phyloP scores from a whole-genome alignment of 1,140 invertebrate species.

The Trichomalopsis sarcophagae region DNA sequence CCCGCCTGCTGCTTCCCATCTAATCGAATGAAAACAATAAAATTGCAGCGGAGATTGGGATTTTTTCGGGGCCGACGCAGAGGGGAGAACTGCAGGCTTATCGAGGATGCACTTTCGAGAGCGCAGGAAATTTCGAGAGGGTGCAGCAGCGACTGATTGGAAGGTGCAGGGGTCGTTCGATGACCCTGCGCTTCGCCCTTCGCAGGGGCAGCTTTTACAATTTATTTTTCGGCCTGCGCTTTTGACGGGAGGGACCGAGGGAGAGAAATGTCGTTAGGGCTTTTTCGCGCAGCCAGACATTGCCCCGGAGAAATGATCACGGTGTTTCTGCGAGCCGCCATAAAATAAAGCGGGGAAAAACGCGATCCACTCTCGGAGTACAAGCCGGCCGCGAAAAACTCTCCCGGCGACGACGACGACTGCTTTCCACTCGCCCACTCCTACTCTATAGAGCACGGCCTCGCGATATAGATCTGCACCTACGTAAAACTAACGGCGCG shows the following conservation, averaged over 20 bases:
- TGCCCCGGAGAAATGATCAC: neutral
- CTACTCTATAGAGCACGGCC: neutral
- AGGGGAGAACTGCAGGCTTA: neutral
- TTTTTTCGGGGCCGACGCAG: neutral
- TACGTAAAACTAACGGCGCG: conserved; percentile 50
- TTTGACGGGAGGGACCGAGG: neutral
- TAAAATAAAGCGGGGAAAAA: neutral
- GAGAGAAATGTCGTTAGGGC: neutral
- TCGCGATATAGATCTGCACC: conserved; percentile 48
- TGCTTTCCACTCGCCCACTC: conserved; percentile 6
- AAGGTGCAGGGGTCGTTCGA: conserved; percentile 1
- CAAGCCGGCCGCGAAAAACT: neutral
- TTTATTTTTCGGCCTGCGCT: neutral
- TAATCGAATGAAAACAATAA: conserved; percentile 47
- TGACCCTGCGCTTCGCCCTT: conserved; percentile 4
- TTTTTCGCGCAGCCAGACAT: too few relatives aligned
- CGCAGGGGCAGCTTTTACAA: neutral
- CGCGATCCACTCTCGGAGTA: neutral
- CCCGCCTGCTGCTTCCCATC: neutral
- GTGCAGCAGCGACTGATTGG: conserved; percentile 15
- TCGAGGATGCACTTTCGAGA: conserved; percentile 31
- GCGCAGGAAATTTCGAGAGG: conserved; percentile 36
- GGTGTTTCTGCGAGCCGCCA: neutral
- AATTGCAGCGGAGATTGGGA: neutral
- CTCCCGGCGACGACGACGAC: conserved; percentile 19